These are phyloP conservation scores for Sycophila sp. DNA, from an alignment of 1,140 invertebrate genomes.

Conservation along the genomic window DNA sequence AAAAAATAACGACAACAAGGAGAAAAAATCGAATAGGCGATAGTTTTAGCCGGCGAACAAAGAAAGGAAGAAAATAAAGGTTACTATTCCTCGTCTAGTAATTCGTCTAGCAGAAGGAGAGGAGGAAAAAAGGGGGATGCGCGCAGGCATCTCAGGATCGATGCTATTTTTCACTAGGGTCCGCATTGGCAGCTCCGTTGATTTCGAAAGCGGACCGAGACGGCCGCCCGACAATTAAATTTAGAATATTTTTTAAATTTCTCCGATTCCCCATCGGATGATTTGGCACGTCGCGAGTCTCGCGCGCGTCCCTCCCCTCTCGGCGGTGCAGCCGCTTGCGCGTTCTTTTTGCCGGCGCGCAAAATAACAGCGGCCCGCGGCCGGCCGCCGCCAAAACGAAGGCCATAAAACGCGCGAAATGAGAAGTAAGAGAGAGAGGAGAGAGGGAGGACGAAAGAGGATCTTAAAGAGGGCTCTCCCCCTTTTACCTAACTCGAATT, in stretches of 20 bases:
- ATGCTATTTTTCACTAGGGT: conserved; percentile 60
- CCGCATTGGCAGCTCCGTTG: conserved; percentile 59
- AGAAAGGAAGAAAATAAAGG: conserved; percentile 1
- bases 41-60: no score
- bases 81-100: no score
- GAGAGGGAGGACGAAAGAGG: conserved; percentile 39
- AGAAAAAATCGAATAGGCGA: no score
- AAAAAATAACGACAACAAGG: no score
- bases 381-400: conserved; percentile 32
- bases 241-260: conserved; percentile 69
- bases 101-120: not conserved
- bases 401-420: conserved; percentile 36
- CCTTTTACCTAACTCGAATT: conserved; percentile 61
- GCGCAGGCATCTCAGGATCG: conserved; percentile 41
- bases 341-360: conserved; percentile 61
- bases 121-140: not conserved
- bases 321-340: conserved; percentile 29
- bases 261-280: conserved; percentile 62
- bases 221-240: conserved; percentile 56
- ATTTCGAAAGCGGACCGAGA: conserved; percentile 59
- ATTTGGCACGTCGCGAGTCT: conserved; percentile 58
- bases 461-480: conserved; percentile 53
- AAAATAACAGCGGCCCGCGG: conserved; percentile 59
- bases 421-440: conserved; percentile 34
- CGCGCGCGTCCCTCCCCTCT: conserved; percentile 41